Conservation (phyloP, 1,140 invertebrate species). For the Drosophila tropicalis region DNA sequence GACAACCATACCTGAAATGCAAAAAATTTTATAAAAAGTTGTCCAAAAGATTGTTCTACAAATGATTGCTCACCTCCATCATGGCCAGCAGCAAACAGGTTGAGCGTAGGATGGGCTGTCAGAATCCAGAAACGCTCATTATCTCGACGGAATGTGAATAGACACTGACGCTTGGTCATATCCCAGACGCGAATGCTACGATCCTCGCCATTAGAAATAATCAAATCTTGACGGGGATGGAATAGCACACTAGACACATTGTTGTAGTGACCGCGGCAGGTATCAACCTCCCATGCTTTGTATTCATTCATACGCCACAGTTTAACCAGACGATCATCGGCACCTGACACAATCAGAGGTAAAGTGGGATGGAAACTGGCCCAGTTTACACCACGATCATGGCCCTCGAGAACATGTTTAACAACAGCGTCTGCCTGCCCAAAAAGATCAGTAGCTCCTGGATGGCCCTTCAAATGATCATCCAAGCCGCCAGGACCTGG, state of each 20-base stretch:
- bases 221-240: conserved; percentile 98
- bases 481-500: conserved; percentile 96
- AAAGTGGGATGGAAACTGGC: conserved; percentile 97
- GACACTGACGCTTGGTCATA: conserved; percentile 97
- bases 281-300: conserved; percentile 99
- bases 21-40: neutral
- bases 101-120: conserved; percentile 93
- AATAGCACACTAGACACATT: conserved; percentile 99
- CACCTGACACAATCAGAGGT: conserved; percentile 98
- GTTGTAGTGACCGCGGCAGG: conserved; percentile 99
- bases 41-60: too few species aligned
- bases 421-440: conserved; percentile 98
- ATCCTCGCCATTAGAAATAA: conserved; percentile 99
- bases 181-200: conserved; percentile 99
- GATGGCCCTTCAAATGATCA: conserved; percentile 92
- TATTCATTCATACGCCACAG: conserved; percentile 99
- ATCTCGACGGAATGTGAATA: conserved; percentile 97
- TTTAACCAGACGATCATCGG: conserved; percentile 98
- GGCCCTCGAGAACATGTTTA: conserved; percentile 98
- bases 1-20: conserved; percentile 85
- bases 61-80: conserved; percentile 92
- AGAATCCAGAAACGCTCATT: conserved; percentile 99
- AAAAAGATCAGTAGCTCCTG: conserved; percentile 96
- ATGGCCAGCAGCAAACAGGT: conserved; percentile 96
- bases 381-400: conserved; percentile 99